Evolutionary conservation across 2,113 vertebrate genomes (phyloP).

Genomic region (Pollachius pollachius): DNA sequence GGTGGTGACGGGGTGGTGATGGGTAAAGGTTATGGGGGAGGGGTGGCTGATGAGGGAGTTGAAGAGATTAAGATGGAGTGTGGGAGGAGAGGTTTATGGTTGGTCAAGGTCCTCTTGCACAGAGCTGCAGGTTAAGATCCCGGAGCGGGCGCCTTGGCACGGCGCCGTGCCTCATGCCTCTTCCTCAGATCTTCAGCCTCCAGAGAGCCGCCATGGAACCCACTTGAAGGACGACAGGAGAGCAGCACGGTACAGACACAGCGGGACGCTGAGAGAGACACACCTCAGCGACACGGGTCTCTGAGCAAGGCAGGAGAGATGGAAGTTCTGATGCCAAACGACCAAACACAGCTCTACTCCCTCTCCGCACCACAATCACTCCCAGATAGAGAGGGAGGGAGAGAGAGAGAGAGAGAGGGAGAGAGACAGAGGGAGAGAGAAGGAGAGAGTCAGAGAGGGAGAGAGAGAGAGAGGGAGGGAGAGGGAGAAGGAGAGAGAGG

Average conservation of each 20-base stretch:
- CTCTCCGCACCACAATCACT: too few species aligned
- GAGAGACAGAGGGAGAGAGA: slow-evolving; percentile 2
- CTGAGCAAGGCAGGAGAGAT: background rate
- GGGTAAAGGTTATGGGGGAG: background rate
- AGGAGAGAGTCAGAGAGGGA: background rate
- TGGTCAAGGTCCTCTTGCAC: background rate
- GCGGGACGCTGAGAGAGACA: slow-evolving; percentile 12
- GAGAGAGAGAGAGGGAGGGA: background rate
- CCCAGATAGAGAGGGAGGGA: slow-evolving; percentile 6
- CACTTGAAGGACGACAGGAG: background rate
- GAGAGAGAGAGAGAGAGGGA: background rate
- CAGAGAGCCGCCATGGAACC: too few species aligned
- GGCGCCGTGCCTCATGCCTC: too few species aligned
- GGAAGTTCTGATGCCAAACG: background rate
- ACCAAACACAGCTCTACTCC: background rate
- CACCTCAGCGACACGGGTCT: background rate
- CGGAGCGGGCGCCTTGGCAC: too few species aligned
- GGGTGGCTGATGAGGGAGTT: background rate
- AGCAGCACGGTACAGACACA: background rate
- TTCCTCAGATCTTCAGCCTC: too few species aligned
- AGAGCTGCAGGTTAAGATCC: background rate
- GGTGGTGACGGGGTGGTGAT: background rate
- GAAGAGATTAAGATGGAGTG: background rate
- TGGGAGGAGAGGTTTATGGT: too few species aligned
- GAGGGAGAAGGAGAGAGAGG: background rate